These are phyloP conservation scores for Apolygus lucorum DNA, from an alignment of 1,140 invertebrate species.

Conservation along the genomic window DNA sequence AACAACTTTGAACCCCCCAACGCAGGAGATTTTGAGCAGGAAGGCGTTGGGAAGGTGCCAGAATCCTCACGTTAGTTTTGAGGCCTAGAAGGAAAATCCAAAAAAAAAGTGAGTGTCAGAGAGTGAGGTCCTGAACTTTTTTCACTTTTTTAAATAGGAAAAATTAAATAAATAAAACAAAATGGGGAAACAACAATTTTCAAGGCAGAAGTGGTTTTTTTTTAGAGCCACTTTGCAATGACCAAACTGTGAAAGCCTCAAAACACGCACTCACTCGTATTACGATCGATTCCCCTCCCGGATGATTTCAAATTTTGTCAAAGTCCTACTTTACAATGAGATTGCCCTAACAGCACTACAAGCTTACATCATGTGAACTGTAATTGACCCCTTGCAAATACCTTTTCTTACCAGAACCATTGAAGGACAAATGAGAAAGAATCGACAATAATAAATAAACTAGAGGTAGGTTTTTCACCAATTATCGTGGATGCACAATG, in stretches of 20 bases:
- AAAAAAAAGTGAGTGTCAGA: slow-evolving; percentile 10
- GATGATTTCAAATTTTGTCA: too few relatives aligned
- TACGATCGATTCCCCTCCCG: too few relatives aligned
- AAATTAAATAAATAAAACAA: slow-evolving; percentile 3
- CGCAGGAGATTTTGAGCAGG: slow-evolving; percentile 6
- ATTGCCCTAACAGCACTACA: too few relatives aligned
- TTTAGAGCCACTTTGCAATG: background rate
- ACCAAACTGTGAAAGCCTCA: slow-evolving; percentile 28
- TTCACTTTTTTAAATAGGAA: too few relatives aligned
- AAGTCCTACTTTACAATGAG: too few relatives aligned
- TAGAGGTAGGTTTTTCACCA: slow-evolving; percentile 10
- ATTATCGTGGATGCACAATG: slow-evolving; percentile 31
- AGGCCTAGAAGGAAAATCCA: slow-evolving; percentile 24
- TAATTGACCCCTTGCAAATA: slow-evolving; percentile 7
- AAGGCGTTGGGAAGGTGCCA: slow-evolving; percentile 8
- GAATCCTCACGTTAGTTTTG: slow-evolving; percentile 23
- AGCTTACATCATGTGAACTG: slow-evolving; percentile 12
- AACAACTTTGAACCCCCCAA: background rate
- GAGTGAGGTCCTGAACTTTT: slow-evolving; percentile 4
- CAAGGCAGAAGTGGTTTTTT: background rate
- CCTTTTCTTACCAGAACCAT: background rate
- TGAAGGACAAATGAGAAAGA: background rate
- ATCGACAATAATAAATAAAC: background rate
- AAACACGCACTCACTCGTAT: too few relatives aligned
- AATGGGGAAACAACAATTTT: background rate